These are phyloP conservation scores for Drosophila quadrilineata DNA, from an alignment of 1,140 invertebrate genomes.

Conservation along the genomic window DNA sequence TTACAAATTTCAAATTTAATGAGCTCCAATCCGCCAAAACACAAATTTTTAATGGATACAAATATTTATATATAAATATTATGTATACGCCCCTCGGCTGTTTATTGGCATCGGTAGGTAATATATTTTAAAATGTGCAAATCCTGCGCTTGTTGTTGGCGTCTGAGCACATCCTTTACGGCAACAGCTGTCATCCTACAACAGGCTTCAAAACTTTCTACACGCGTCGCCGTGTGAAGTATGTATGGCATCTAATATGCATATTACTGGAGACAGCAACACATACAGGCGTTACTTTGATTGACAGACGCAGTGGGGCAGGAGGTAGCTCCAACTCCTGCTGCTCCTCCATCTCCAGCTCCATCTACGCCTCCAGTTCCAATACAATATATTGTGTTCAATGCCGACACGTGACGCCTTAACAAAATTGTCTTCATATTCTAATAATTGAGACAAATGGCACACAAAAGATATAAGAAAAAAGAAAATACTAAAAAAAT, in stretches of 20 bases:
- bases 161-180: slow-evolving; percentile 1
- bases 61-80: too few relatives aligned
- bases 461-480: background rate
- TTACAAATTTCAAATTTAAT: too few relatives aligned
- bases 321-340: too few relatives aligned
- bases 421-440: slow-evolving; percentile 23
- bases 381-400: slow-evolving; percentile 18
- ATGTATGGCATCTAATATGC: too few relatives aligned
- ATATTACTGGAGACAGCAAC: too few relatives aligned
- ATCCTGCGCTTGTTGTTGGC: background rate
- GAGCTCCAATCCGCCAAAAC: too few relatives aligned
- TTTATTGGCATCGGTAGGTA: background rate
- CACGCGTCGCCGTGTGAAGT: background rate
- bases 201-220: slow-evolving; percentile 6
- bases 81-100: background rate
- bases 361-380: background rate
- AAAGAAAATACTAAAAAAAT: too few relatives aligned
- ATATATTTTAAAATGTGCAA: slow-evolving; percentile 1
- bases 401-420: slow-evolving; percentile 48
- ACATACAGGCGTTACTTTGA: too few relatives aligned
- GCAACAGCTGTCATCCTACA: slow-evolving; percentile 18
- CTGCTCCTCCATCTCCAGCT: background rate
- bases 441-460: slow-evolving; percentile 45
- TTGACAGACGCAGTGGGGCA: too few relatives aligned
- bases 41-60: too few relatives aligned